Evolutionary conservation across 2,797 vertebrate species (phyloP).

Genomic region (Leptodactylus fallax): DNA sequence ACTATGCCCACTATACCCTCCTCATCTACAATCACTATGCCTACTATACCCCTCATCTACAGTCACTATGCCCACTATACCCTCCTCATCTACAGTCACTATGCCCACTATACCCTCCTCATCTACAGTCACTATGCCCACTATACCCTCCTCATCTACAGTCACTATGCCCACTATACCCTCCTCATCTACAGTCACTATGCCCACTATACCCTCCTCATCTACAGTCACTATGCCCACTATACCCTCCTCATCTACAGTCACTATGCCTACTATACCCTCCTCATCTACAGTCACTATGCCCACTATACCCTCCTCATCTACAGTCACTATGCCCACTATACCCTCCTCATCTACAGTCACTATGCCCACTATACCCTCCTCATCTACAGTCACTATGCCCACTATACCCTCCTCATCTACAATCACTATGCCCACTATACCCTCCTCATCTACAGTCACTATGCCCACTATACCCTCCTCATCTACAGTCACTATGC

Average conservation of each 20-base stretch:
- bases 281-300: background rate
- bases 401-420: no score
- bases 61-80: background rate
- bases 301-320: background rate
- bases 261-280: background rate
- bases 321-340: background rate
- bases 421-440: background rate
- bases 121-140: background rate
- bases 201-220: background rate
- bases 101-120: background rate
- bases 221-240: background rate
- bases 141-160: background rate
- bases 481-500: background rate
- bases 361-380: background rate
- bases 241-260: background rate
- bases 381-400: background rate
- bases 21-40: background rate
- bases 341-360: background rate
- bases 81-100: background rate
- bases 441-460: background rate
- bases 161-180: background rate
- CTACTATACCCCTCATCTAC: background rate
- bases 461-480: background rate
- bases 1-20: background rate
- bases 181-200: background rate